phyloP scores from a whole-genome alignment of 2,797 vertebrate species.

The Alosa sapidissima region DNA sequence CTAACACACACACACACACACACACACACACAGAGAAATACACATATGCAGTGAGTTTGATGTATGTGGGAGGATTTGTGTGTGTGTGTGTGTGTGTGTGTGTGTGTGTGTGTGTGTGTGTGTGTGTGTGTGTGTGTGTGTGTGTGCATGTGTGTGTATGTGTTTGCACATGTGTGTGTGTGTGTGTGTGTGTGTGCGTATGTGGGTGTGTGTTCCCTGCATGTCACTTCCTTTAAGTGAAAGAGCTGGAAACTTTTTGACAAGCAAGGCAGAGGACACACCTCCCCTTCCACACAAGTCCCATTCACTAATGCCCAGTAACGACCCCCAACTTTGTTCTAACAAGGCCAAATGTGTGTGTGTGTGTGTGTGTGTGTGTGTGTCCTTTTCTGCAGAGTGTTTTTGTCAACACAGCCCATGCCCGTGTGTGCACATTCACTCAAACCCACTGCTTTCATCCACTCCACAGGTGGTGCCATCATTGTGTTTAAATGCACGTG shows the following conservation, averaged over 20 bases:
- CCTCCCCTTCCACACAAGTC: neutral
- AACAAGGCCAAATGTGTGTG: constrained; percentile 12
- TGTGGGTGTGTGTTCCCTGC: constrained; percentile 38
- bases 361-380: constrained; percentile 10
- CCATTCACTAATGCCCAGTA: constrained; percentile 1
- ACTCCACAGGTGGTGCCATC: too few species aligned
- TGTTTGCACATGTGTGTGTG: neutral
- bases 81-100: neutral
- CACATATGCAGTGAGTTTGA: neutral
- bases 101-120: neutral
- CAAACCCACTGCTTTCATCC: too few species aligned
- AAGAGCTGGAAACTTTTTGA: constrained; percentile 58
- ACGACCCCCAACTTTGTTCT: neutral
- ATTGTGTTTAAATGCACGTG: too few species aligned
- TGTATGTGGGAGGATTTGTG: neutral
- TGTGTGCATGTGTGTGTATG: neutral
- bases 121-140: neutral
- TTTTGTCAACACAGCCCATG: too few species aligned
- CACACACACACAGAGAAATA: neutral
- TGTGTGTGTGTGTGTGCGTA: neutral
- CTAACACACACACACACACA: too few species aligned
- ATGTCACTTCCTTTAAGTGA: constrained; percentile 70
- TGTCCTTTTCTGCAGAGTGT: too few species aligned
- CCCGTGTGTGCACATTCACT: too few species aligned
- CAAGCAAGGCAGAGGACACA: neutral